Evolutionary conservation across 1,140 invertebrate genomes (phyloP).

Genomic region (Nymphalis io): DNA sequence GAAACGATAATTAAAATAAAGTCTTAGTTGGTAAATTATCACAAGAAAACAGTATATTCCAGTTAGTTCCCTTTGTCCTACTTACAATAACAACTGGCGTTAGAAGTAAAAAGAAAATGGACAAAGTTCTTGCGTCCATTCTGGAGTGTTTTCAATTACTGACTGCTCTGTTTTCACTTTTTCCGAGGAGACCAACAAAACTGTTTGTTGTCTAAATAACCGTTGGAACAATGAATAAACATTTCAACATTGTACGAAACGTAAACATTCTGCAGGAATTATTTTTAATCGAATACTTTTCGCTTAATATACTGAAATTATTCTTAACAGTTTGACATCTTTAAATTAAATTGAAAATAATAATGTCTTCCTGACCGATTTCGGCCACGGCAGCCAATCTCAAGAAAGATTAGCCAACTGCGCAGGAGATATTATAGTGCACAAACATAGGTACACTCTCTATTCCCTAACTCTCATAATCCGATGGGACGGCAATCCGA

Average conservation of each 20-base stretch:
- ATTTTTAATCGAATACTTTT: not conserved
- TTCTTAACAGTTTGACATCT: not conserved
- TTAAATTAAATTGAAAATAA: too few species aligned
- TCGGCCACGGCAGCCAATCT: too few species aligned
- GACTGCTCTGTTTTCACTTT: constrained; percentile 40
- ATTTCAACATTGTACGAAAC: constrained; percentile 21
- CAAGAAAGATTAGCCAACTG: too few species aligned
- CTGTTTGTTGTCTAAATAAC: constrained; percentile 44
- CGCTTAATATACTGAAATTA: not conserved
- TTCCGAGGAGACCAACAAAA: constrained; percentile 24
- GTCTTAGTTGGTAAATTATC: constrained; percentile 13
- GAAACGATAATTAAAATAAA: constrained; percentile 17
- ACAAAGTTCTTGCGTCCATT: constrained; percentile 52
- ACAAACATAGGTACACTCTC: too few species aligned
- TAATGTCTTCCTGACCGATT: too few species aligned
- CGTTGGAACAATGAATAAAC: constrained; percentile 41
- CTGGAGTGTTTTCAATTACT: constrained; percentile 37
- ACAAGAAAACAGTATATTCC: constrained; percentile 11
- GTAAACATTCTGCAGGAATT: constrained; percentile 1
- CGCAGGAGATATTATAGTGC: too few species aligned
- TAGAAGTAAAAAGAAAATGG: constrained; percentile 49
- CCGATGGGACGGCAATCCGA: too few species aligned
- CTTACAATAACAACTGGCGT: constrained; percentile 50
- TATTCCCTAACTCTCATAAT: too few species aligned
- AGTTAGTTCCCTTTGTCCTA: constrained; percentile 29